Evolutionary conservation across 2,797 vertebrate genomes (phyloP), one percentile per base, ranked within the genome.

Genomic region (Ptychobarbus kaznakovi): DNA sequence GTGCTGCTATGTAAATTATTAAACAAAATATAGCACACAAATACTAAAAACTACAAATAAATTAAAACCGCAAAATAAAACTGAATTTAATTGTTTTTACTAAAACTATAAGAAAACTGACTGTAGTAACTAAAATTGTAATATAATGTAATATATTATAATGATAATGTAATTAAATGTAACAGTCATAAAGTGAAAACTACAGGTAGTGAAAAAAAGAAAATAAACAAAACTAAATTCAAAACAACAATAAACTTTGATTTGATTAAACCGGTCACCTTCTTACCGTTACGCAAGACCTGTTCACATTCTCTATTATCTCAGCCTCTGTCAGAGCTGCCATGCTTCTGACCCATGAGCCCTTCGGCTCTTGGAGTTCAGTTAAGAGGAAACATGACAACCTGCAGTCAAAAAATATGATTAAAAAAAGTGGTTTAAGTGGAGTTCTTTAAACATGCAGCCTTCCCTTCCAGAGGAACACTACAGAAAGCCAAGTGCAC

Each of bases 401-500:
- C 38, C 32, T 32, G 38, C 15, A 82, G 51, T 44, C n/a, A 72
- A 44, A 81, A n/a, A n/a, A n/a, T n/a, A n/a, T n/a, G n/a, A n/a
- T n/a, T n/a, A n/a, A n/a, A 22, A 58, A 22, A 58, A 53, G 16
- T 72, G n/a, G 25, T 82, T 72, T 73, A 72, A 61, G 68, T 9
- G 35, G 38, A 58, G 51, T 72, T 82, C 51, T 61, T 82, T 44
- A 32, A 56, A 72, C 11, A 1, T 32, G 49, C 51, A 72, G 51
- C 53, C 51, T 61, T 61, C 11, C 25, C 40, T 81, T 72, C n/a
- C 68, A 81, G 80, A 81, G 66, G n/a, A 58, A 25, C 51, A 42
- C 80, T 73, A 42, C 68, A 44, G 51, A 53, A 82, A 82, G n/a
- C n/a, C 38, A n/a, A 44, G 68, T 42, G n/a, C 38, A 72, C n/a